Evolutionary conservation across 2,797 vertebrate species (phyloP).

Genomic region (Sus cebifrons): DNA sequence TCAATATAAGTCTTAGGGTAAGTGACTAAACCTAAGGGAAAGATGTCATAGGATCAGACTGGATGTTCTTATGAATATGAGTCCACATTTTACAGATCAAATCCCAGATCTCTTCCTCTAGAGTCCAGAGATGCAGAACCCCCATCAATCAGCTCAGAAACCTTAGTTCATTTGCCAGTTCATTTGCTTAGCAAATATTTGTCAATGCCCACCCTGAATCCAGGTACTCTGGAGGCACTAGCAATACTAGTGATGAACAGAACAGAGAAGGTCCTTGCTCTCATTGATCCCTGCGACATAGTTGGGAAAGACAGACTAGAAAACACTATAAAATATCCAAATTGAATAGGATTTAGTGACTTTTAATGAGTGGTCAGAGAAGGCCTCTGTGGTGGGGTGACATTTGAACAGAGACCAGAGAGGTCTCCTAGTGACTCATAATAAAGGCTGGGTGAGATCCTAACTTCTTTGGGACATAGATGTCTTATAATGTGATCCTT

Average conservation of each 20-base stretch:
- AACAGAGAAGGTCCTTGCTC: background rate
- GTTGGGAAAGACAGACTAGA: background rate
- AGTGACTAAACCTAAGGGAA: conserved; percentile 12
- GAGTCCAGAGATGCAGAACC: background rate
- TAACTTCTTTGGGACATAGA: background rate
- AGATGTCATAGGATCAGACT: background rate
- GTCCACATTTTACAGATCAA: background rate
- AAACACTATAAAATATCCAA: background rate
- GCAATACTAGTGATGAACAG: background rate
- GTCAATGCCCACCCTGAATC: background rate
- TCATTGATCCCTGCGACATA: background rate
- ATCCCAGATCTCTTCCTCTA: background rate
- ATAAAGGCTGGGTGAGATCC: background rate
- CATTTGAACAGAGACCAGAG: conserved; percentile 3
- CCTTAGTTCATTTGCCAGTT: background rate
- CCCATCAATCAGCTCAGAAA: background rate
- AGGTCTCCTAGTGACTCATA: background rate
- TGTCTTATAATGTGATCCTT: background rate
- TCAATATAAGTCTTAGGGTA: background rate
- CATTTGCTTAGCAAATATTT: background rate
- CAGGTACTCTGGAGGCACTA: background rate
- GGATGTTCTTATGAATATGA: background rate
- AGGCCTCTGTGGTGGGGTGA: background rate
- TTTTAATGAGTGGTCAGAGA: background rate
- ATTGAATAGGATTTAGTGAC: background rate